Base-by-base conservation (phyloP, 2,797 vertebrate species). In the Helarctos malayanus region DNA sequence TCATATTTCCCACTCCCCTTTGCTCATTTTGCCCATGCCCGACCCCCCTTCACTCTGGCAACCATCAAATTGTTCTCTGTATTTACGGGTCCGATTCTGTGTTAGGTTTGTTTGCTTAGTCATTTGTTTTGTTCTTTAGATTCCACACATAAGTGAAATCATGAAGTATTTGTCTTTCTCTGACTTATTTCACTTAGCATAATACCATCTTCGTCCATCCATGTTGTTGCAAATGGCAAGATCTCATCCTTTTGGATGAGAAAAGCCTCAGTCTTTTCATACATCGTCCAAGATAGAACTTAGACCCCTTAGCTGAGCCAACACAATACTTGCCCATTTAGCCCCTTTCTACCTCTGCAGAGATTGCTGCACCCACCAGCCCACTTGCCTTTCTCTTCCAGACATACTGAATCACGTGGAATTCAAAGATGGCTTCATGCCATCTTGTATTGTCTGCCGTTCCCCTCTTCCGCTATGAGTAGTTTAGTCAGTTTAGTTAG, bases 381-480 rank as follows among this genome's bases (percentile, higher is more conserved):
- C 14, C 29, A 8, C 12, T 18, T n/a, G 21, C 21, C 41, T 23
- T 4, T 5, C 16, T 80, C 57, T 69, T 75, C 21, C 13, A 91
- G 54, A 52, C 16, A 35, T 12, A 38, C 35, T 25, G n/a, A 25
- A 71, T 23, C 32, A 13, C 18, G 0, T 2, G 13, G 27, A 21
- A 21, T 29, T 79, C 49, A 59, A 25, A 18, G 23, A 18, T 4
- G 3, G 65, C n/a, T n/a, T 16, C 38, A 27, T 0, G 0, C 14
- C 2, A 7, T 61, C 38, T 75, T 27, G 35, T 19, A 52, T 0
- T 13, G 5, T 10, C 25, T 13, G 5, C 7, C 25, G 6, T 3
- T 13, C 19, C 32, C 61, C 68, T 69, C 41, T 89, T 76, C 41
- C 47, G 23, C 27, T 65, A 0, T 18, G 29, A 82, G 13, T 56